Base-by-base conservation (phyloP, 1,140 invertebrate genomes). In the Orius laevigatus region DNA sequence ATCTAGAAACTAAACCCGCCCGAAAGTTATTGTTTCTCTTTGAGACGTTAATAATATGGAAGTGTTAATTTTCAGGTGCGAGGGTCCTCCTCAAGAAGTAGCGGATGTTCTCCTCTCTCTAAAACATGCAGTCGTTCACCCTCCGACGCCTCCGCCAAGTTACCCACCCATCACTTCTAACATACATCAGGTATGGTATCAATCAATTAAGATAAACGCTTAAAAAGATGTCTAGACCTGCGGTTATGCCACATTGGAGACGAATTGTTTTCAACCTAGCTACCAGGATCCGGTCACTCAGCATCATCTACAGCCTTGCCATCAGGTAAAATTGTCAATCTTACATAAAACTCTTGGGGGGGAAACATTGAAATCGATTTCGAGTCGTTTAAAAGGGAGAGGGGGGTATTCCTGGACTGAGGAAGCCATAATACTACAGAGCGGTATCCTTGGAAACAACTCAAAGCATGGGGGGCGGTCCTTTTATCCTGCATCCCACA, bases 91-190 rank as follows among this genome's bases (percentile, higher is more conserved):
- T 12, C 72, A 77, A 61, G 75, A 81, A 53, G 78, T 87, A 47
- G 84, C 85, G 1, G 85, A 90, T 59, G 84, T 88, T 15, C 70
- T 90, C 18, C 66, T 89, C 49, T 87, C 84, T 0, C 63, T 90
- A 50, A 90, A 90, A 64, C 84, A 89, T 60, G 82, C 85, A 1
- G 82, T 89, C 9, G 81, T 88, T 9, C 83, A 87, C 65, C 58
- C 49, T 32, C 56, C 53, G 46, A 56, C 55, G 14, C 58, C 57
- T 46, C 57, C 53, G 34, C 61, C 63, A 6, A 25, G 25, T 8
- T 63, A 63, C 1, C 36, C 11, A 51, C 48, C 56, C 70, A 60
- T 64, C 70, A 62, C 61, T 67, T 66, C 63, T 50, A 70, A 68
- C 55, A 68, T 45, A 16, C 45, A 44, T 3, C 49, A 50, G 43